Percentiles rank a stretch among this genome's conserved stretches.
Evolutionary conservation across 2,113 vertebrate species (phyloP).

Genomic region (Sminthopsis crassicaudata): DNA sequence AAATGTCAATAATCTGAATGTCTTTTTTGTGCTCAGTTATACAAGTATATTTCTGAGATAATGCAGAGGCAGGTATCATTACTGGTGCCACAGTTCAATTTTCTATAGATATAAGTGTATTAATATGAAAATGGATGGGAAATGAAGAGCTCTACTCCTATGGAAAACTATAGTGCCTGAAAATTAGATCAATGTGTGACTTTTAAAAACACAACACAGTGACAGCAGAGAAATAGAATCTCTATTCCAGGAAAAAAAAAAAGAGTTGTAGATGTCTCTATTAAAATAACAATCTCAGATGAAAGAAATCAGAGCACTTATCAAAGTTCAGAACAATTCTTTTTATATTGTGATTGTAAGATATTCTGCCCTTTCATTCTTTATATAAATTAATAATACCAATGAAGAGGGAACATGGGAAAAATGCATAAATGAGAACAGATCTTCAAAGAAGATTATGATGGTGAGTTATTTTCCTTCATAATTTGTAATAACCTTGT

Average conservation of each 20-base stretch:
- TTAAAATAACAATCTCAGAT: conserved; percentile 79
- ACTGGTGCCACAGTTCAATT: conserved; percentile 76
- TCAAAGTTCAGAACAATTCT: conserved; percentile 54
- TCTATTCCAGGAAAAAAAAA: conserved; percentile 68
- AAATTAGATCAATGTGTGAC: conserved; percentile 78
- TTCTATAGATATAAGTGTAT: conserved; percentile 79
- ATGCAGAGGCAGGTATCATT: conserved; percentile 80
- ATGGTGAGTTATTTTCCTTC: conserved; percentile 15
- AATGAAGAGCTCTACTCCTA: conserved; percentile 74
- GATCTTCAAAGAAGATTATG: conserved; percentile 13
- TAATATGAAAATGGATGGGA: conserved; percentile 76
- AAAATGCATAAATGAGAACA: conserved; percentile 46
- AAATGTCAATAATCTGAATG: conserved; percentile 83
- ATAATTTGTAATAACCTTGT: conserved; percentile 50
- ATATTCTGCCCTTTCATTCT: conserved; percentile 61
- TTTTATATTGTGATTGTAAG: conserved; percentile 56
- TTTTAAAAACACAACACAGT: conserved; percentile 78
- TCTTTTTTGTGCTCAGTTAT: conserved; percentile 74
- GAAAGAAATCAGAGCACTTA: conserved; percentile 71
- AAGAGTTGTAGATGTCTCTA: conserved; percentile 78
- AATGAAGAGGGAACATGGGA: conserved; percentile 11
- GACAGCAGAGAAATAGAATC: conserved; percentile 77
- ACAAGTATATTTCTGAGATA: conserved; percentile 80
- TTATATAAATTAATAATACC: conserved; percentile 50
- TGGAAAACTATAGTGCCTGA: conserved; percentile 72